Evolutionary conservation across 2,113 vertebrate species (phyloP), one percentile per base, ranked within the genome.

Genomic region (Telmatochromis sp.): DNA sequence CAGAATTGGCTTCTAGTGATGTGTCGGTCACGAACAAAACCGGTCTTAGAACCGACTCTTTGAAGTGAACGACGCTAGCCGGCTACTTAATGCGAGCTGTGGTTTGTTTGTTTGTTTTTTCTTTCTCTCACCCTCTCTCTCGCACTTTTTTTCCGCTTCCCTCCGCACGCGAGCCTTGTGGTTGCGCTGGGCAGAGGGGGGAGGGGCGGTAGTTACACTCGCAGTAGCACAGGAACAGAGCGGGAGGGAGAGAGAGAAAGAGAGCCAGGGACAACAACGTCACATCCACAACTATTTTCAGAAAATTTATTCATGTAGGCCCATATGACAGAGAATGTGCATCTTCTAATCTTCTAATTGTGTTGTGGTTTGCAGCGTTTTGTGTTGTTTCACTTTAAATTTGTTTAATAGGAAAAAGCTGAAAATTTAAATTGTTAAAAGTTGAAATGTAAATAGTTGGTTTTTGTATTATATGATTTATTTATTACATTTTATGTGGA

Each of bases 141-240:
- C 1, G 4, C 50, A 9, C 50, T 19, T 51, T 51, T 50, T 51
- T 19, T 5, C 8, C 17, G 3, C 50, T 51, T 51, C 50, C 0
- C 50, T 51, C 50, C 8, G 0, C 8, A 51, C 8, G 8, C 8
- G 8, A 51, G 17, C 17, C 17, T n/a, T 2, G 50, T 51, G 50
- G 0, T n/a, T 51, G 17, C 0, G 50, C 51, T 0, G n/a, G n/a
- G 0, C 0, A 53, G 51, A 53, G 19, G 51, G 51, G 51, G 9
- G 9, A 11, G 9, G 19, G 19, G 5, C 19, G 0, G 5, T 53
- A 53, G 51, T 53, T 53, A 11, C 19, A 53, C 5, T 21, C 19
- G 3, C 19, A 21, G 51, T 53, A 53, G 51, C 51, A 53, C 19
- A 53, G 19, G 19, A 21, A 53, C 9, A 53, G 51, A 53, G 50